Evolutionary conservation across 2,888 invertebrate genomes (phyloP), one percentile per base, ranked within the genome.

Genomic region (Eupeodes luniger): DNA sequence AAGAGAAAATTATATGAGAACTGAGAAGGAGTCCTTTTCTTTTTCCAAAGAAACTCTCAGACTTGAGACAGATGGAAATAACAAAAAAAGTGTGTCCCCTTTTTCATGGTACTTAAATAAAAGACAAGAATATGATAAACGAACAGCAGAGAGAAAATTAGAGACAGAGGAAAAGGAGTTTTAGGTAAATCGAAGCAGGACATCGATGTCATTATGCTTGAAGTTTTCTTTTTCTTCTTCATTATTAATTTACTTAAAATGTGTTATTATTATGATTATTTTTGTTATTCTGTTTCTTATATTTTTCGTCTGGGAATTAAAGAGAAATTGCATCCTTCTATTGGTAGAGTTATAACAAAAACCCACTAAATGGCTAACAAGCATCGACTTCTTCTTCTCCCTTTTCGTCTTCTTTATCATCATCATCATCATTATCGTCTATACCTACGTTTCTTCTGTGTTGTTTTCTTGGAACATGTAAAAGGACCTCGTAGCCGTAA

Each of bases 291-390:
- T 34, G 27, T 12, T 57, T 19, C 62, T 40, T 16, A 16, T 59
- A 53, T 14, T 16, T 27, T 47, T 34, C 57, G 40, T 78, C 64
- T 79, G 14, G 0, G 9, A 82, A 44, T 79, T 66, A 78, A 27
- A 27, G 67, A 55, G n/a, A 27, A 34, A 40, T 12, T 78, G 75
- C 82, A 82, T 86, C 79, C 69, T 79, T 82, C 40, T 9, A 40
- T 79, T 78, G 81, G 78, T 77, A 51, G 51, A 57, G 67, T 16
- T 69, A 62, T 49, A 75, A 75, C 76, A 66, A 66, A 51, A 66
- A 70, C 59, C 75, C 7, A 57, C 36, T 49, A 16, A 74, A 74
- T 57, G 55, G 34, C 79, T 86, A 82, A 82, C 81, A 86, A 81
- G 77, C 78, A 72, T 57, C 36, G 27, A 64, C 62, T 64, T 44